Evolutionary conservation across 2,113 vertebrate species (phyloP).

Genomic region (Gobiocypris rarus): DNA sequence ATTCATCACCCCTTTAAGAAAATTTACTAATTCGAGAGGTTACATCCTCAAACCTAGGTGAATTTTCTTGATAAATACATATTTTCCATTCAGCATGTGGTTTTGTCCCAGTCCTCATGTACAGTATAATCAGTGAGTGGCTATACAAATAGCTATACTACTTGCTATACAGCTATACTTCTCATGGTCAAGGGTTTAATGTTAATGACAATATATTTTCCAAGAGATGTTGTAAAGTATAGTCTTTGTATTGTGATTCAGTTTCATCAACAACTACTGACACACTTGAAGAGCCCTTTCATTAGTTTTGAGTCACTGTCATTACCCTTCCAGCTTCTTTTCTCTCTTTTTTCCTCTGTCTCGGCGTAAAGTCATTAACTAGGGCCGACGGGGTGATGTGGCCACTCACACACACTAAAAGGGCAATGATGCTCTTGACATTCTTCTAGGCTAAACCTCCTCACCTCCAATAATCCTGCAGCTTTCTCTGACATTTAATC

Average conservation of each 20-base stretch:
- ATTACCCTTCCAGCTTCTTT: not conserved
- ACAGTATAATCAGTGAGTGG: not conserved
- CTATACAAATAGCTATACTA: not conserved
- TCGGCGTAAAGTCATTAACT: conserved; percentile 61
- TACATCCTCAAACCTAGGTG: not conserved
- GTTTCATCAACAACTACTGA: conserved; percentile 29
- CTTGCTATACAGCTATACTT: not conserved
- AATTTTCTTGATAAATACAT: not conserved
- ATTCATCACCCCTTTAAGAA: too few relatives aligned
- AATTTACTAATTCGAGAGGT: not conserved
- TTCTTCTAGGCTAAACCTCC: conserved; percentile 51
- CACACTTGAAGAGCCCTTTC: conserved; percentile 5
- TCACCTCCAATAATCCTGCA: conserved; percentile 60
- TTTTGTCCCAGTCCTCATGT: not conserved
- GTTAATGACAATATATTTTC: not conserved
- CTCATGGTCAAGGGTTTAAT: not conserved
- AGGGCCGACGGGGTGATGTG: conserved; percentile 50
- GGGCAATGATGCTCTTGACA: conserved; percentile 57
- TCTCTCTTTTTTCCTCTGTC: conserved; percentile 1
- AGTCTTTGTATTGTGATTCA: not conserved
- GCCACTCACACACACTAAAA: conserved; percentile 57
- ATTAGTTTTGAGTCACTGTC: conserved; percentile 9
- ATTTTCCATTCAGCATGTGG: not conserved
- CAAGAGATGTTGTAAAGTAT: not conserved
- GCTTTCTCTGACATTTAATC: conserved; percentile 63